Evolutionary conservation across 2,888 invertebrate species (phyloP).

Genomic region (Cosmia pyralina): DNA sequence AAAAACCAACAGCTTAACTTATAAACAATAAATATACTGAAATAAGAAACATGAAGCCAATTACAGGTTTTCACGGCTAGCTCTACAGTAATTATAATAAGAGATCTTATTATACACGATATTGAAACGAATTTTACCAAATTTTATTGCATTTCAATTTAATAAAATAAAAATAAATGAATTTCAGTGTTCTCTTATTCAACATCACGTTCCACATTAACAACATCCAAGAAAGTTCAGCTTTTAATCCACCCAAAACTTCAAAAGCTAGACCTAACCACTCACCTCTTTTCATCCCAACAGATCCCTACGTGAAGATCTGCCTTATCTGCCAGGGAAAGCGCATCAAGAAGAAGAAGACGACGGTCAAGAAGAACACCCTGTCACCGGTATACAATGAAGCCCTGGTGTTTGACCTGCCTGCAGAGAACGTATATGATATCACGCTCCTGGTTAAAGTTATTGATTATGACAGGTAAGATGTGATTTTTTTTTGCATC

Average conservation of each 20-base stretch:
- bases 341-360: conserved; percentile 97
- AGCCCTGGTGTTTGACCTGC: conserved; percentile 97
- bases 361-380: conserved; percentile 96
- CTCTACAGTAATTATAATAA: no score
- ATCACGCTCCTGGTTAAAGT: conserved; percentile 95
- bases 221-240: neutral
- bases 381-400: conserved; percentile 98
- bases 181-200: neutral
- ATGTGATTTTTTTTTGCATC: neutral
- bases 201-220: neutral
- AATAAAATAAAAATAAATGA: no score
- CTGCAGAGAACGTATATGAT: conserved; percentile 94
- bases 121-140: neutral
- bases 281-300: conserved; percentile 22
- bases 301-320: conserved; percentile 98
- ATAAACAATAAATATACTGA: no score
- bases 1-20: no score
- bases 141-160: neutral
- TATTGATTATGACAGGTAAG: conserved; percentile 96
- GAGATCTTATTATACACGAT: no score
- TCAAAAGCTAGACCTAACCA: neutral
- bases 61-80: no score
- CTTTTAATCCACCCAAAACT: neutral
- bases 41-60: no score
- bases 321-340: conserved; percentile 96